Evolutionary conservation across 1,140 invertebrate species (phyloP).

Genomic region (Drosophila rufa): DNA sequence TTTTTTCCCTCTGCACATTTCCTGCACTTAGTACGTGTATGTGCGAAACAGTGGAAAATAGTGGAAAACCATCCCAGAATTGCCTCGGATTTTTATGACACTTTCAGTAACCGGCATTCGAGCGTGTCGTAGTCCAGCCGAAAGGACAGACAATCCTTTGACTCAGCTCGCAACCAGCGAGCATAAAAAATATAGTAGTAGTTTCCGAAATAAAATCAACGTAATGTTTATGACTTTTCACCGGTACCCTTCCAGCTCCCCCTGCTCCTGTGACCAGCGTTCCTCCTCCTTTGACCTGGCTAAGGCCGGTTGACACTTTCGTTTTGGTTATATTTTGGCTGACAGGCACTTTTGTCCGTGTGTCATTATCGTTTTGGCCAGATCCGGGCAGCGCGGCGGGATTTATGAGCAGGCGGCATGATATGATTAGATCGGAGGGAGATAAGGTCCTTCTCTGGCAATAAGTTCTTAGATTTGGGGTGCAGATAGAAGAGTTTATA

Average conservation of each 20-base stretch:
- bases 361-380: conserved; percentile 68
- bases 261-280: background rate
- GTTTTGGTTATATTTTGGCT: conserved; percentile 57
- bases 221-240: conserved; percentile 78
- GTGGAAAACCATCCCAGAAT: conserved; percentile 42
- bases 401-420: conserved; percentile 66
- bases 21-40: conserved; percentile 48
- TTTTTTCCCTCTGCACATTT: conserved; percentile 4
- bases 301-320: conserved; percentile 60
- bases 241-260: conserved; percentile 42
- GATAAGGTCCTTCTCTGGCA: conserved; percentile 27
- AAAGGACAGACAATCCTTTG: conserved; percentile 53
- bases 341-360: conserved; percentile 76
- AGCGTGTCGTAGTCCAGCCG: conserved; percentile 26
- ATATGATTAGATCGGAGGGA: conserved; percentile 24
- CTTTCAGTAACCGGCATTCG: conserved; percentile 61
- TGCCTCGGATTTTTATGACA: conserved; percentile 71
- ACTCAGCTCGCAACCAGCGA: conserved; percentile 30
- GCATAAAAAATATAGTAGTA: conserved; percentile 62
- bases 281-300: conserved; percentile 48
- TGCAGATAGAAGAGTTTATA: background rate
- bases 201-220: conserved; percentile 78
- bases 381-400: conserved; percentile 22
- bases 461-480: conserved; percentile 10
- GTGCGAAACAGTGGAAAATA: conserved; percentile 71